These are phyloP conservation scores for Atta colombica DNA, from an alignment of 1,140 invertebrate species.

Conservation along the genomic window DNA sequence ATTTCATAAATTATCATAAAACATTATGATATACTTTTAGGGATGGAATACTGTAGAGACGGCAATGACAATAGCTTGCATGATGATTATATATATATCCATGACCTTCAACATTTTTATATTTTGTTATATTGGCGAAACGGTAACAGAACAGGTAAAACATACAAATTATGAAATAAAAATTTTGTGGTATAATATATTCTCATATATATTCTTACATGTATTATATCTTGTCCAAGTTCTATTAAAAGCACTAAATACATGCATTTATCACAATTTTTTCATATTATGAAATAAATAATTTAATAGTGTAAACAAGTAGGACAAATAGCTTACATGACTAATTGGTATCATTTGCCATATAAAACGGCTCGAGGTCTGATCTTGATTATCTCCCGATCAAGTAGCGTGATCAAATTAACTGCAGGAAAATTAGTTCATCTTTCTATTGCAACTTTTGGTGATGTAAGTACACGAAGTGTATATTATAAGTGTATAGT, in stretches of 20 bases:
- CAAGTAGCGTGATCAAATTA: slow-evolving; percentile 64
- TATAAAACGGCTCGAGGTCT: slow-evolving; percentile 62
- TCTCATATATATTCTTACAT: neutral
- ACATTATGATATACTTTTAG: slow-evolving; percentile 59
- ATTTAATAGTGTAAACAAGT: slow-evolving; percentile 69
- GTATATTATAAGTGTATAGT: neutral
- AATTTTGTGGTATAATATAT: neutral
- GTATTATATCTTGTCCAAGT: no score
- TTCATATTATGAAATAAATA: neutral
- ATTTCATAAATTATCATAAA: neutral
- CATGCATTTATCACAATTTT: neutral
- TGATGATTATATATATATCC: slow-evolving; percentile 63
- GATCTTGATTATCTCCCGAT: slow-evolving; percentile 73
- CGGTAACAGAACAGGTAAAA: slow-evolving; percentile 70
- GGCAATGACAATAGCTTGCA: slow-evolving; percentile 49
- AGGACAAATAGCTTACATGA: slow-evolving; percentile 66
- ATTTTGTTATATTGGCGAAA: slow-evolving; percentile 75
- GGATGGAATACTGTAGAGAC: slow-evolving; percentile 68
- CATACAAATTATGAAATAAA: neutral
- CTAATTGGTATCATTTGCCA: slow-evolving; percentile 70
- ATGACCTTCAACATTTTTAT: slow-evolving; percentile 77
- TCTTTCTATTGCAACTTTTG: slow-evolving; percentile 70
- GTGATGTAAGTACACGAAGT: slow-evolving; percentile 65
- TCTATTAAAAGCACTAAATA: neutral
- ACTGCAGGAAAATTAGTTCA: slow-evolving; percentile 72